These are phyloP conservation scores for Chinchilla lanigera DNA, from an alignment of 2,113 vertebrate genomes.

Conservation along the genomic window DNA sequence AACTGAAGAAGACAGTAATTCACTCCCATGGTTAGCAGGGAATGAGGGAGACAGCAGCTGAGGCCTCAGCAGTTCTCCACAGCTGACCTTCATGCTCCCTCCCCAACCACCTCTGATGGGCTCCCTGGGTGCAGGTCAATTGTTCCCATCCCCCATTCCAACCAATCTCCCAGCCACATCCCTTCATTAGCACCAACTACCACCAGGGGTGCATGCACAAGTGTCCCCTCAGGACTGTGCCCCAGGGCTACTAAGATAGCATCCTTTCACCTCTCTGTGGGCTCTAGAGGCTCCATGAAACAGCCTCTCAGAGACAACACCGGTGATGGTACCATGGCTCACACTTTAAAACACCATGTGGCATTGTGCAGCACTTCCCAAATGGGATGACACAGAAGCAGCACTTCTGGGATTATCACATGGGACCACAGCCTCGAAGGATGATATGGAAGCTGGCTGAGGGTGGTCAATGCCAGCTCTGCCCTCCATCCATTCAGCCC, in stretches of 20 bases:
- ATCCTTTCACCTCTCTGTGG: not conserved
- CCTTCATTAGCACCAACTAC: not conserved
- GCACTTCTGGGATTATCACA: not conserved
- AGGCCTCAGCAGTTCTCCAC: not conserved
- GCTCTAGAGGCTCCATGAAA: not conserved
- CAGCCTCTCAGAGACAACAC: not conserved
- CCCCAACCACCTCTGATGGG: not conserved
- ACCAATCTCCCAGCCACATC: not conserved
- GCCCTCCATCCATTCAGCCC: no score
- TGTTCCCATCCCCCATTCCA: not conserved
- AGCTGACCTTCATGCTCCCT: not conserved
- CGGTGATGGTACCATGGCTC: rapidly evolving
- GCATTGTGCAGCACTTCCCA: not conserved
- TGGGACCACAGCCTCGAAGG: not conserved
- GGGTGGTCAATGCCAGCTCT: not conserved
- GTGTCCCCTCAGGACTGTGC: not conserved
- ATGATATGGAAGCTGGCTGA: not conserved
- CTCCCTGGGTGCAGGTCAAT: not conserved
- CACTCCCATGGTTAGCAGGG: rapidly evolving
- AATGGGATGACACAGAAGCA: not conserved
- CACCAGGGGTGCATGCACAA: not conserved
- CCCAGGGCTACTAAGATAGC: not conserved
- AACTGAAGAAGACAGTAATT: no score
- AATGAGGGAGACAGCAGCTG: rapidly evolving
- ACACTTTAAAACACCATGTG: rapidly evolving